Evolutionary conservation across 2,888 invertebrate genomes (phyloP).

Genomic region (Esperia sulphurella): DNA sequence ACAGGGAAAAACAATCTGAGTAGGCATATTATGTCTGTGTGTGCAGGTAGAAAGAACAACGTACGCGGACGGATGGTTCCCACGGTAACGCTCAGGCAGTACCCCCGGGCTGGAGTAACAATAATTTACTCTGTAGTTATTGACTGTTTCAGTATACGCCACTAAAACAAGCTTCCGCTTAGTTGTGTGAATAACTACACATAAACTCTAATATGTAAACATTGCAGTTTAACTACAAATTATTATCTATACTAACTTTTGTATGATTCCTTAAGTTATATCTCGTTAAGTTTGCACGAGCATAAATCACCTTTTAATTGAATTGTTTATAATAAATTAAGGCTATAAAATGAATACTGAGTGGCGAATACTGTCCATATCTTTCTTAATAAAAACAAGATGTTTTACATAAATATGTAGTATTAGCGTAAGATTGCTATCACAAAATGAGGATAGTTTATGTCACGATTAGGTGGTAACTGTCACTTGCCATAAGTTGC

Average conservation of each 20-base stretch:
- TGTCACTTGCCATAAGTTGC: too few species aligned
- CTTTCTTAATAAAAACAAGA: too few species aligned
- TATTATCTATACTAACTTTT: background rate
- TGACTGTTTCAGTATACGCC: constrained; percentile 38
- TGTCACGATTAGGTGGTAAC: too few species aligned
- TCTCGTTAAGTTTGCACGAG: background rate
- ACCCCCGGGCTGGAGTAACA: constrained; percentile 40
- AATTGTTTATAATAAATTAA: background rate
- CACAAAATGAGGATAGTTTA: too few species aligned
- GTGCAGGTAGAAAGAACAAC: constrained; percentile 31
- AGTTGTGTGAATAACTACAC: constrained; percentile 20
- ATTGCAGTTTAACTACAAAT: background rate
- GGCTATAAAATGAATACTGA: background rate
- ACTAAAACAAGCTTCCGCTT: constrained; percentile 32
- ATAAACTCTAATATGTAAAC: background rate
- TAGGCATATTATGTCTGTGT: constrained; percentile 15
- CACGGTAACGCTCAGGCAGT: constrained; percentile 55
- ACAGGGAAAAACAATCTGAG: constrained; percentile 16
- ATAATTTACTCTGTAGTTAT: constrained; percentile 52
- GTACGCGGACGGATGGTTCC: constrained; percentile 46
- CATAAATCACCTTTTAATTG: background rate
- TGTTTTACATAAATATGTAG: too few species aligned
- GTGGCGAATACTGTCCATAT: too few species aligned
- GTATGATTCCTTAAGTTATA: background rate
- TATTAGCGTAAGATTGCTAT: too few species aligned